Percentiles rank a stretch among this genome's conserved stretches.
Conservation (phyloP, 2,797 vertebrate species). For the Dendrocincla fuliginosa region DNA sequence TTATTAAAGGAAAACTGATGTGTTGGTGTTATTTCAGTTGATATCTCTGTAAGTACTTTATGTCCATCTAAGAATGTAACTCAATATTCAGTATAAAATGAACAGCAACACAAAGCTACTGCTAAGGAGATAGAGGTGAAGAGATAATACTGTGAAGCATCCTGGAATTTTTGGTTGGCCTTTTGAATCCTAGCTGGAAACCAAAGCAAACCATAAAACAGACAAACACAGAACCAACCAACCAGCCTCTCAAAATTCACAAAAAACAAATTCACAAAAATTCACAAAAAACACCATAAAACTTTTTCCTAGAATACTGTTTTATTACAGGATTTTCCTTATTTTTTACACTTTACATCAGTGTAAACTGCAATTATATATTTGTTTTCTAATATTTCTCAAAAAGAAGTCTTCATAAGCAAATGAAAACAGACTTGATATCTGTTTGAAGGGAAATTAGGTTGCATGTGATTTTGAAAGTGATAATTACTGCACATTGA, state of each 20-base stretch:
- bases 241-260: neutral
- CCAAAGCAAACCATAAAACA: neutral
- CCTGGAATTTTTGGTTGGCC: neutral
- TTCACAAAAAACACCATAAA: neutral
- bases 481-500: neutral
- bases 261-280: neutral
- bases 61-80: neutral
- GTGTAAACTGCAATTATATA: neutral
- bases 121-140: neutral
- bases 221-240: neutral
- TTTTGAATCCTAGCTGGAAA: neutral
- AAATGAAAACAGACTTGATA: neutral
- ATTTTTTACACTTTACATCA: neutral
- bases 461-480: neutral
- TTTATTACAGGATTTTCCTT: neutral
- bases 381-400: neutral
- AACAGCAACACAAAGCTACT: neutral
- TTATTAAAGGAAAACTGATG: neutral
- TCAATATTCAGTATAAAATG: neutral
- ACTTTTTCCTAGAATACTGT: neutral
- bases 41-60: too few relatives aligned
- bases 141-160: neutral
- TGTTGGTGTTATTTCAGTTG: neutral
- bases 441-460: neutral
- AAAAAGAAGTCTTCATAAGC: neutral